Conservation (phyloP, 2,888 invertebrate species). For the Horisme vitalbata region DNA sequence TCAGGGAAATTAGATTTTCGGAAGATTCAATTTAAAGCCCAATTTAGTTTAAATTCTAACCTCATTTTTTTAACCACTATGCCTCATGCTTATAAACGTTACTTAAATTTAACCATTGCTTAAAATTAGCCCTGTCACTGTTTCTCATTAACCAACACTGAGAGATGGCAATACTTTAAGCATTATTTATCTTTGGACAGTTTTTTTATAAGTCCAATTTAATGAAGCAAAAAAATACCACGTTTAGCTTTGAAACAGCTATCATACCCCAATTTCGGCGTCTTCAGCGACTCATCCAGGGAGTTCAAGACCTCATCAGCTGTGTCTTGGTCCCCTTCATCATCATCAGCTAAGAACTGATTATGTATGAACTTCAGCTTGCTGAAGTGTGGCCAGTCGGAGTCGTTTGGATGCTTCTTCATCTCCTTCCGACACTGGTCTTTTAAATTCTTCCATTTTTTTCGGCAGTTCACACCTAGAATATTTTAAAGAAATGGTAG, state of each 20-base stretch:
- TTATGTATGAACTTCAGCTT: slow-evolving; percentile 73
- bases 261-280: slow-evolving; percentile 63
- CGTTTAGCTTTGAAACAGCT: background rate
- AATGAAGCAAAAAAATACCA: too few relatives aligned
- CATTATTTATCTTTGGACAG: too few relatives aligned
- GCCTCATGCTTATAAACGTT: too few relatives aligned
- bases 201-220: too few relatives aligned
- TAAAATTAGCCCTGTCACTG: too few relatives aligned
- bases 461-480: slow-evolving; percentile 73
- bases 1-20: too few relatives aligned
- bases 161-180: too few relatives aligned
- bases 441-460: slow-evolving; percentile 78
- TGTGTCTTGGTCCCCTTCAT: slow-evolving; percentile 67
- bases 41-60: too few relatives aligned
- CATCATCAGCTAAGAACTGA: slow-evolving; percentile 70
- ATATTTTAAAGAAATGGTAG: slow-evolving; percentile 24
- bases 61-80: too few relatives aligned
- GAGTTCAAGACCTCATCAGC: slow-evolving; percentile 66
- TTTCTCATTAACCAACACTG: too few relatives aligned
- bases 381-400: slow-evolving; percentile 74
- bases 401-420: slow-evolving; percentile 66
- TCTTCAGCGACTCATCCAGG: slow-evolving; percentile 68
- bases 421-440: slow-evolving; percentile 78
- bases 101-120: too few relatives aligned
- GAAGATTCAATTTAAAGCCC: too few relatives aligned